Evolutionary conservation across 2,113 vertebrate genomes (phyloP).

Genomic region (Donacobius atricapilla): DNA sequence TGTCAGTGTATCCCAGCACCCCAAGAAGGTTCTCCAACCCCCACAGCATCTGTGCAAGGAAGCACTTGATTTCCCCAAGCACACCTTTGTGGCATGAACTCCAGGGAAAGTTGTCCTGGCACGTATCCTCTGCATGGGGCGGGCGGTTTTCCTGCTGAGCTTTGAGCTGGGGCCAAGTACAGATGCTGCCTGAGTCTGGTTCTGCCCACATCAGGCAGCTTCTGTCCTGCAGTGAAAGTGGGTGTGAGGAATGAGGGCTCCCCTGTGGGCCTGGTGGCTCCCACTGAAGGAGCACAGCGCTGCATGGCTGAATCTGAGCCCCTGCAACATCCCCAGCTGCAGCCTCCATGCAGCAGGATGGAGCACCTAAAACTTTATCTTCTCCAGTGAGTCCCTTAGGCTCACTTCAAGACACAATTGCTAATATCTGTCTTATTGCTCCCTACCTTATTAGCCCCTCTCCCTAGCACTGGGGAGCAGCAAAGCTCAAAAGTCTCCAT

Average conservation of each 20-base stretch:
- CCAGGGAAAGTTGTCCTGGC: background rate
- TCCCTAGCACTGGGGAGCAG: background rate
- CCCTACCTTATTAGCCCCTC: background rate
- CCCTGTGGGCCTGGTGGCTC: background rate
- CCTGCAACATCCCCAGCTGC: background rate
- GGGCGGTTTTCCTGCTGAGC: background rate
- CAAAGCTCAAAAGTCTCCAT: background rate
- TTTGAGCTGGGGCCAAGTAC: background rate
- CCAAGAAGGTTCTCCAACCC: fast-evolving
- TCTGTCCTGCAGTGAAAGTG: fast-evolving
- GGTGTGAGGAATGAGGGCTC: background rate
- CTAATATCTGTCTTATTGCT: background rate
- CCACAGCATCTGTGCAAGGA: fast-evolving
- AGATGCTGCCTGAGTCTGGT: background rate
- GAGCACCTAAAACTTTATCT: background rate
- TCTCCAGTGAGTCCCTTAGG: background rate
- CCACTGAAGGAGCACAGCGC: background rate
- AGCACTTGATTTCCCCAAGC: background rate
- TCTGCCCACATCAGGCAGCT: too few relatives aligned
- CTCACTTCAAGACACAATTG: background rate
- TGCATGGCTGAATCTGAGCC: background rate
- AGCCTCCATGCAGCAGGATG: background rate
- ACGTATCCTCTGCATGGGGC: background rate
- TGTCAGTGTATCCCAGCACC: background rate
- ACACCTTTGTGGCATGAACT: too few relatives aligned